A percentile compares a stretch with the other conserved stretches of the same genome.
Evolutionary conservation across 2,113 vertebrate species (phyloP).

Genomic region (Prinia subflava): DNA sequence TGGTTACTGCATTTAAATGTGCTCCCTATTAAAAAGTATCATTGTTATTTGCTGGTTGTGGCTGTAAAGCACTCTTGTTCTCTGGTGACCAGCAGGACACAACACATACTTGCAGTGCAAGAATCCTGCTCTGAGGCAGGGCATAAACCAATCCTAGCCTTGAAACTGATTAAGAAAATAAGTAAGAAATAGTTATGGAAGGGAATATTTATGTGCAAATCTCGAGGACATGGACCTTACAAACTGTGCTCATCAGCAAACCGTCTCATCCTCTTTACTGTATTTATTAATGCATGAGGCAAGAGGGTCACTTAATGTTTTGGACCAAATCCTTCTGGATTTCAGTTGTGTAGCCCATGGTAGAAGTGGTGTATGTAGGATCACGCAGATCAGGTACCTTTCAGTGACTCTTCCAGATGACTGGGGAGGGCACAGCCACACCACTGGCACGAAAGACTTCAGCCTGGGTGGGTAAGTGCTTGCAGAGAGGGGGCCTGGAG

Average conservation of each 20-base stretch:
- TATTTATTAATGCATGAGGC: background rate
- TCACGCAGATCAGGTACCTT: background rate
- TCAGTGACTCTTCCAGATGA: background rate
- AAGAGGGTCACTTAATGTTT: background rate
- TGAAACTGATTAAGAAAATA: background rate
- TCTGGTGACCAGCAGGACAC: background rate
- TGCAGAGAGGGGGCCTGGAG: background rate
- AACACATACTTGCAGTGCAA: background rate
- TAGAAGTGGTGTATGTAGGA: background rate
- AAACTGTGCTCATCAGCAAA: background rate
- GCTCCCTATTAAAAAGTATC: background rate
- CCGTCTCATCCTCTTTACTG: background rate
- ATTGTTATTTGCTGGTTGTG: background rate
- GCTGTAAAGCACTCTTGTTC: background rate
- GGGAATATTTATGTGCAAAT: background rate
- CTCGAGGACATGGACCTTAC: background rate
- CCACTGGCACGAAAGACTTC: accelerated
- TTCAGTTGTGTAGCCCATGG: background rate
- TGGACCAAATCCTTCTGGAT: background rate
- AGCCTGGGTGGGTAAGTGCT: background rate
- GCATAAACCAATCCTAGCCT: background rate
- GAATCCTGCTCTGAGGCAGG: background rate
- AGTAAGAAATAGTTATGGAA: background rate
- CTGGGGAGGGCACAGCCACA: background rate
- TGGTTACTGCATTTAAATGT: background rate